phyloP scores from a whole-genome alignment of 1,140 invertebrate species.

The Cotesia vestalis region DNA sequence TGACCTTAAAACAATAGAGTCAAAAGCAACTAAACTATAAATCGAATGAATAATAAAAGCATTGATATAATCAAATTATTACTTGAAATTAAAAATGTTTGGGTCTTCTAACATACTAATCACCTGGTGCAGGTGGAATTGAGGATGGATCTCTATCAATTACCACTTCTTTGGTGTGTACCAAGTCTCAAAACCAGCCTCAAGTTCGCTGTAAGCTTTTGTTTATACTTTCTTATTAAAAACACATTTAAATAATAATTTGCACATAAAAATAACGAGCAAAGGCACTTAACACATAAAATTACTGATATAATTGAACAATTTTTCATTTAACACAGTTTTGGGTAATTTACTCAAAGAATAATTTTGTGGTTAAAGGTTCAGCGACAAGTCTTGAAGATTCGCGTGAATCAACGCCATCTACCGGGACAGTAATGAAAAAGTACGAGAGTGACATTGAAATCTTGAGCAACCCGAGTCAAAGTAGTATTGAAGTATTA shows the following conservation, averaged over 20 bases:
- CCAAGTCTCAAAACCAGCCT: slow-evolving; percentile 58
- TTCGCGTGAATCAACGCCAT: slow-evolving; percentile 62
- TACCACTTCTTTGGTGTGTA: slow-evolving; percentile 60
- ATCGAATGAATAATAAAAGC: no score
- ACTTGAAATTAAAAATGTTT: slow-evolving; percentile 35
- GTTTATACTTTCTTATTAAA: slow-evolving; percentile 53
- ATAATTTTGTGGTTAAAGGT: slow-evolving; percentile 46
- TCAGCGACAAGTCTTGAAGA: slow-evolving; percentile 64
- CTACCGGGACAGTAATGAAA: slow-evolving; percentile 60
- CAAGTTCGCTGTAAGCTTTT: slow-evolving; percentile 63
- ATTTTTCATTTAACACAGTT: background rate
- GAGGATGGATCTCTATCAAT: slow-evolving; percentile 58
- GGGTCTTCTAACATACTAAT: slow-evolving; percentile 63
- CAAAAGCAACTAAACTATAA: no score
- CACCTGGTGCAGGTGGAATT: slow-evolving; percentile 62
- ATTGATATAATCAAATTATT: no score
- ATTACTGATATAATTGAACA: background rate
- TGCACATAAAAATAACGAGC: background rate
- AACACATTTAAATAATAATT: slow-evolving; percentile 32
- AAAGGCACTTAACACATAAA: slow-evolving; percentile 1
- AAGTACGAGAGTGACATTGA: slow-evolving; percentile 72
- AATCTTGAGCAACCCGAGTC: slow-evolving; percentile 73
- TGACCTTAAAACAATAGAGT: no score
- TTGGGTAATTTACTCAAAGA: background rate
- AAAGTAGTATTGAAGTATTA: slow-evolving; percentile 73